Base-by-base conservation (phyloP, 2,797 vertebrate species). In the Crenuchus spilurus region DNA sequence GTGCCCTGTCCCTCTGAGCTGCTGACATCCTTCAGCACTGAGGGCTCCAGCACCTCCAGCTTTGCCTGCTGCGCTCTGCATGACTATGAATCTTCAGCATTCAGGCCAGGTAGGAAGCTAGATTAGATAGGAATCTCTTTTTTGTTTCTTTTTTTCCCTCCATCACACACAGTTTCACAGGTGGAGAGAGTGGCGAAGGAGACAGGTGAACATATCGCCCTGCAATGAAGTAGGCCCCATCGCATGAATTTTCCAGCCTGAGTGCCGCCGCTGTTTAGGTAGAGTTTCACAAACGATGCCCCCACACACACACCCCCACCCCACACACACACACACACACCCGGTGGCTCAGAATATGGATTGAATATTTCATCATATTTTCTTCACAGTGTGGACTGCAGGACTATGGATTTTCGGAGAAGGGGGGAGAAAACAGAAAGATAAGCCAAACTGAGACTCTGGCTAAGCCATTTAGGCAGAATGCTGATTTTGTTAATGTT, bases 351-450 rank as follows among this genome's bases (percentile, higher is more conserved):
- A 63, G 49, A 64, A 64, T 76, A 64, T 57, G 69, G 60, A 64
- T 70, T 64, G 58, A 63, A 76, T 70, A 76, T 76, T 76, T 76
- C 49, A 64, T 64, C 60, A 64, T 24, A 3, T 55, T 55, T 9
- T 31, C 24, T 42, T 33, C 20, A 20, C 60, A 20, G 58, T n/a
- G 16, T 20, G n/a, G 37, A 28, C 52, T 49, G 31, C 39, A 30
- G 49, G 31, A 49, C 58, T 70, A 57, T 64, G 18, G 55, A 69
- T 54, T 54, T 48, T 66, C 22, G 1, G n/a, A 5, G 22, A 57
- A 24, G 16, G 4, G 9, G 16, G 10, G 9, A 37, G 33, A 5
- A 26, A 13, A 14, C 11, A n/a, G 28, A 31, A 3, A n/a, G 49
- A 35, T 28, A 67, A 20, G 22, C 44, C 28, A 2, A 18, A n/a